These are phyloP conservation scores for Tupaia tana DNA, from an alignment of 2,113 vertebrate genomes.

Conservation along the genomic window DNA sequence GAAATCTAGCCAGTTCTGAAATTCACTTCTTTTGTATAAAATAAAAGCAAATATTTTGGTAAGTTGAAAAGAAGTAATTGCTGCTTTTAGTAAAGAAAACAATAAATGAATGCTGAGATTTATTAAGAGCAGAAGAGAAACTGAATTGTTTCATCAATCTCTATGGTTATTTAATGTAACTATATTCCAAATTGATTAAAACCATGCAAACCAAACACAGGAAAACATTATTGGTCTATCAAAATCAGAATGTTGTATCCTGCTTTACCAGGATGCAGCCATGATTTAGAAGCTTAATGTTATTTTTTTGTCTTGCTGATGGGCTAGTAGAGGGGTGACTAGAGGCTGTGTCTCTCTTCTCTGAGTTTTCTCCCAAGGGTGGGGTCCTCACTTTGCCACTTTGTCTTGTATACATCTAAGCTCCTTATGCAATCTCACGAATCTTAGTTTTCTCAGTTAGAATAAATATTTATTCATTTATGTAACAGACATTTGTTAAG, in stretches of 20 bases:
- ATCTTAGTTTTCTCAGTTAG: background rate
- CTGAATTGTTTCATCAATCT: constrained; percentile 39
- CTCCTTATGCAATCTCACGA: background rate
- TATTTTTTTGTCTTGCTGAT: background rate
- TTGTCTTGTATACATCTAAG: background rate
- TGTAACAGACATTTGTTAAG: background rate
- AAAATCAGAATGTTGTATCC: background rate
- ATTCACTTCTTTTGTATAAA: constrained; percentile 33
- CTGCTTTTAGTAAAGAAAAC: constrained; percentile 55
- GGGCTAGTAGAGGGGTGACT: background rate
- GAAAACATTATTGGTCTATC: background rate
- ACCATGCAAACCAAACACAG: background rate
- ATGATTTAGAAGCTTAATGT: background rate
- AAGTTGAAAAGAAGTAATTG: constrained; percentile 14
- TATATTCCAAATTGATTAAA: constrained; percentile 42
- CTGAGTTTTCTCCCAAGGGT: background rate
- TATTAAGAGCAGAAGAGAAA: constrained; percentile 58
- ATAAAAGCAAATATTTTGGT: constrained; percentile 49
- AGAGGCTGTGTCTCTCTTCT: background rate
- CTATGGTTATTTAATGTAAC: constrained; percentile 50
- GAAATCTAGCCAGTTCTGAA: constrained; percentile 55
- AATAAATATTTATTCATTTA: background rate
- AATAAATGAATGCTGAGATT: constrained; percentile 26
- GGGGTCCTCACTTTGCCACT: background rate
- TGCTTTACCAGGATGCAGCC: background rate